phyloP scores from a whole-genome alignment of 2,113 vertebrate genomes.

The Chinchilla lanigera region DNA sequence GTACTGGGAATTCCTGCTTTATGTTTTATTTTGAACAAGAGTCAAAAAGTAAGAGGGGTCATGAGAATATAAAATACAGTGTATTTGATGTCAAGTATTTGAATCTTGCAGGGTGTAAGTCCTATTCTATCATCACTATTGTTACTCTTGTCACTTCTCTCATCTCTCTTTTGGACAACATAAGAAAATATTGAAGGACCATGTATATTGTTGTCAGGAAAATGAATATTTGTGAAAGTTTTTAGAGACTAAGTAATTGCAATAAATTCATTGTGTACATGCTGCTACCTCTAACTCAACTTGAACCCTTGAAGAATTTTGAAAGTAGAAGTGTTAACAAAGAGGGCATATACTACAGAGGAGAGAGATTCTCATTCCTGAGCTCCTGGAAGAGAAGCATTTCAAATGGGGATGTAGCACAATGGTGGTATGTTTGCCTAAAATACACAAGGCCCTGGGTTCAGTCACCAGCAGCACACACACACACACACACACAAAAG shows the following conservation, averaged over 20 bases:
- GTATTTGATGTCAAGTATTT: neutral
- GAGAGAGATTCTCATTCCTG: neutral
- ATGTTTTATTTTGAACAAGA: slow-evolving; percentile 10
- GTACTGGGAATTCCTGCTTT: neutral
- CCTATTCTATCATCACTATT: neutral
- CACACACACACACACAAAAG: neutral
- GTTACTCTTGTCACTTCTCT: neutral
- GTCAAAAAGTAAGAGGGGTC: neutral
- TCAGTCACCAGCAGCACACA: too few relatives aligned
- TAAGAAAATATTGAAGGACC: neutral
- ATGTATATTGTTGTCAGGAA: neutral
- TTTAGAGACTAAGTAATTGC: neutral
- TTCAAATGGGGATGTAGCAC: neutral
- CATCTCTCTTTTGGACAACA: neutral
- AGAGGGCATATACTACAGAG: neutral
- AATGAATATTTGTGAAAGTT: neutral
- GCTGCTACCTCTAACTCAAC: neutral
- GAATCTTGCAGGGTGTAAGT: neutral
- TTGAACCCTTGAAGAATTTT: neutral
- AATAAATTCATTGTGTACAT: neutral
- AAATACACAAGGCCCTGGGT: neutral
- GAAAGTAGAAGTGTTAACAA: neutral
- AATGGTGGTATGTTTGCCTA: neutral
- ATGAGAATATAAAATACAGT: neutral
- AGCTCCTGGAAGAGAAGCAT: neutral